These are phyloP conservation scores for Oreohelix idahoensis DNA, from an alignment of 1,140 invertebrate genomes.

Conservation along the genomic window DNA sequence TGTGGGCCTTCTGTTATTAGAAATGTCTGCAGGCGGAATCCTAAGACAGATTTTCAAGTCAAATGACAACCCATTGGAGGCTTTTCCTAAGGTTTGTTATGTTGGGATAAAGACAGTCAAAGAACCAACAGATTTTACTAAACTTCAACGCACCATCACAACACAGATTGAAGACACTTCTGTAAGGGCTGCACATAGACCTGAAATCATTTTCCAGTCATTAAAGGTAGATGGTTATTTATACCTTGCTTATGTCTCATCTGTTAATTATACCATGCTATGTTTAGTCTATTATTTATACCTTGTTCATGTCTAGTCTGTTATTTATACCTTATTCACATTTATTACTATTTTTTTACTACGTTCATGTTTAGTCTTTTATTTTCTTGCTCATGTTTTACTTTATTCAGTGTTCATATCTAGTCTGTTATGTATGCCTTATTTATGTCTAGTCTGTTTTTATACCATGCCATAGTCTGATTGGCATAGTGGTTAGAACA, in stretches of 20 bases:
- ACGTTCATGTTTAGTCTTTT: too few species aligned
- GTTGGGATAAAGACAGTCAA: slow-evolving; percentile 78
- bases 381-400: too few species aligned
- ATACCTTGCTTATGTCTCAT: too few species aligned
- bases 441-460: too few species aligned
- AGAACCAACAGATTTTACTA: slow-evolving; percentile 76
- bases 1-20: slow-evolving; percentile 21
- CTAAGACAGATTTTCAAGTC: slow-evolving; percentile 79
- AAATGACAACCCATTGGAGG: slow-evolving; percentile 79
- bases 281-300: not conserved
- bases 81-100: slow-evolving; percentile 84
- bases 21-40: slow-evolving; percentile 77
- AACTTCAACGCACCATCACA: slow-evolving; percentile 75
- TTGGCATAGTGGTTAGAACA: too few species aligned
- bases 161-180: slow-evolving; percentile 80
- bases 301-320: not conserved
- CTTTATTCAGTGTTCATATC: too few species aligned
- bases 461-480: too few species aligned
- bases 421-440: too few species aligned
- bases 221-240: slow-evolving; percentile 75
- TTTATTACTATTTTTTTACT: slow-evolving; percentile 8
- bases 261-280: too few species aligned
- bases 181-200: slow-evolving; percentile 80
- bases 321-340: not conserved
- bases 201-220: slow-evolving; percentile 80